Conservation (phyloP, 37 sponge, comb jelly and placozoan species). For the Crambe crambe region DNA sequence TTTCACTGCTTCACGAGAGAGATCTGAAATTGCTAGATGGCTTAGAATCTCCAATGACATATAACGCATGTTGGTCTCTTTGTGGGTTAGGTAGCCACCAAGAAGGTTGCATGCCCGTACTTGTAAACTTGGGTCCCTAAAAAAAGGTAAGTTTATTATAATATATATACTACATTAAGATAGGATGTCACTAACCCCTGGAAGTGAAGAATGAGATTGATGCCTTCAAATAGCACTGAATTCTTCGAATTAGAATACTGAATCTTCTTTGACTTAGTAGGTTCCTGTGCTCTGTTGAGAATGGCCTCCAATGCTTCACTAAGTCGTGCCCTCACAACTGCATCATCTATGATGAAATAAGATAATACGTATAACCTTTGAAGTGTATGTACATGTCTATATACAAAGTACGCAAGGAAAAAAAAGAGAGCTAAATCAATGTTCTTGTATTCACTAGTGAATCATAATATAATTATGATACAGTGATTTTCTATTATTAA, state of each 20-base stretch:
- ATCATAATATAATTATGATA: too few relatives aligned
- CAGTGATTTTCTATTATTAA: too few relatives aligned
- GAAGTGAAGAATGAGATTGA: constrained; percentile 93
- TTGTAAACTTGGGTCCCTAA: constrained; percentile 83
- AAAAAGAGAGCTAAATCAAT: too few relatives aligned
- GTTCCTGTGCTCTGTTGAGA: constrained; percentile 89
- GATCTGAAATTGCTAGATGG: constrained; percentile 77
- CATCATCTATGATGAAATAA: constrained; percentile 53
- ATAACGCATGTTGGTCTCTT: constrained; percentile 92
- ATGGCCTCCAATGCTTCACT: constrained; percentile 86
- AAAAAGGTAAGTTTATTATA: too few relatives aligned
- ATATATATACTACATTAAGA: neutral
- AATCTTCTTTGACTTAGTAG: constrained; percentile 90
- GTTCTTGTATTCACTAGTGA: too few relatives aligned
- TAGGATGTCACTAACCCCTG: constrained; percentile 60
- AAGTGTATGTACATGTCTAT: too few relatives aligned
- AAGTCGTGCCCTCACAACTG: constrained; percentile 67
- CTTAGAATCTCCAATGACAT: constrained; percentile 90
- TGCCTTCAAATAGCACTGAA: constrained; percentile 93
- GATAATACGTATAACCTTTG: too few relatives aligned
- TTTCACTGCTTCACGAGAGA: constrained; percentile 85
- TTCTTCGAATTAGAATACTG: constrained; percentile 96
- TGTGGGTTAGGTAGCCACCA: constrained; percentile 80
- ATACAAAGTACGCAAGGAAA: too few relatives aligned
- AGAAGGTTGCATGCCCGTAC: constrained; percentile 89